Percentiles rank a stretch among this genome's conserved stretches.
Evolutionary conservation across 1,140 invertebrate species (phyloP).

Genomic region (Copidosoma floridanum): DNA sequence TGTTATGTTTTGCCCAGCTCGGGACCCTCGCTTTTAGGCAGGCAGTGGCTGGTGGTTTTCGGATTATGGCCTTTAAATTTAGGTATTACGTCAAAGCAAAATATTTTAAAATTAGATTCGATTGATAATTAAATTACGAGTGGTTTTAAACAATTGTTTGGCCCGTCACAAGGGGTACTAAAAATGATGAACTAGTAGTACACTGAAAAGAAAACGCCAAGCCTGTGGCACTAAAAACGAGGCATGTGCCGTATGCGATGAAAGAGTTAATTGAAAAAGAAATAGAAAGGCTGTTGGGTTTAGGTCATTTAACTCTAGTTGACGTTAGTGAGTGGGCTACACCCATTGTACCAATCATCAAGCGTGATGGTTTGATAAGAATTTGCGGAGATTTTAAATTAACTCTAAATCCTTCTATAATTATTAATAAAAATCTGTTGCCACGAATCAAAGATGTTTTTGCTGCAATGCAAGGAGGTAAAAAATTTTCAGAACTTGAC

Average conservation of each 20-base stretch:
- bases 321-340: conserved; percentile 46
- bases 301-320: conserved; percentile 44
- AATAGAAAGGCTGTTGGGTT: conserved; percentile 32
- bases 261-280: conserved; percentile 34
- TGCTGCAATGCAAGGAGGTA: conserved; percentile 1
- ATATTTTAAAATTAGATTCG: neutral
- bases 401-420: neutral
- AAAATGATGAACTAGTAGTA: neutral
- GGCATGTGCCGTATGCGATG: conserved; percentile 35
- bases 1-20: conserved; percentile 12
- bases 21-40: conserved; percentile 4
- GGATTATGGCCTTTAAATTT: conserved; percentile 3
- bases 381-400: conserved; percentile 23
- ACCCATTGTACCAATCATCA: conserved; percentile 51
- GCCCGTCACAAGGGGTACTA: neutral
- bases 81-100: neutral
- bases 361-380: conserved; percentile 40
- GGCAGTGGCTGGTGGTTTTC: conserved; percentile 11
- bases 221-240: conserved; percentile 40
- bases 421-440: neutral
- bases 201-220: conserved; percentile 32
- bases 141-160: neutral
- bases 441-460: conserved; percentile 17
- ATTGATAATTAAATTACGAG: neutral
- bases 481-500: conserved; percentile 13